phyloP scores from a whole-genome alignment of 2,888 invertebrate genomes.

The Spialia ferax region DNA sequence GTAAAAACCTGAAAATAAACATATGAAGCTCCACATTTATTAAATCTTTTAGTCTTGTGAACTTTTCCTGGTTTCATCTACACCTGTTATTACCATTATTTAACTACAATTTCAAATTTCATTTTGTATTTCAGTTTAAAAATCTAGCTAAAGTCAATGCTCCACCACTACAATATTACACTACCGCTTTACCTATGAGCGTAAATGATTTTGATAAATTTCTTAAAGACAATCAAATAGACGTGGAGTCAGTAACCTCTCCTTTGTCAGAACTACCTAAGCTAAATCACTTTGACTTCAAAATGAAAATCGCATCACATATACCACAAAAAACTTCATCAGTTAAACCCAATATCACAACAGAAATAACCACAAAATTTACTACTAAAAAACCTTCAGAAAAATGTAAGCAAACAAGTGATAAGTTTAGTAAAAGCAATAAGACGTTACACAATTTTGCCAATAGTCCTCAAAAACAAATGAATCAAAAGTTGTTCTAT shows the following conservation, averaged over 20 bases:
- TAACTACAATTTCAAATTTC: not conserved
- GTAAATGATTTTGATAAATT: constrained; percentile 63
- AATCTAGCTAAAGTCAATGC: constrained; percentile 52
- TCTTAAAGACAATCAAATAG: constrained; percentile 61
- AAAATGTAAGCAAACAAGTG: not conserved
- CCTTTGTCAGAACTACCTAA: constrained; percentile 45
- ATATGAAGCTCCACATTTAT: not conserved
- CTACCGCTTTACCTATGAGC: constrained; percentile 70
- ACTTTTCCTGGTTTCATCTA: no score
- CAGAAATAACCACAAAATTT: not conserved
- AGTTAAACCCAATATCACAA: not conserved
- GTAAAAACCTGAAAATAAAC: not conserved
- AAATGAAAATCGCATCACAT: constrained; percentile 27
- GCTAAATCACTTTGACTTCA: constrained; percentile 30
- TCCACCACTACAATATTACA: constrained; percentile 62
- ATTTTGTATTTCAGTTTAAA: constrained; percentile 48
- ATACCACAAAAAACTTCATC: not conserved
- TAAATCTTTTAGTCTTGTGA: no score
- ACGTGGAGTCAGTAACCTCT: constrained; percentile 62
- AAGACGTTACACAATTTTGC: not conserved
- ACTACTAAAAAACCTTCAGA: not conserved
- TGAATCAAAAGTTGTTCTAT: constrained; percentile 2
- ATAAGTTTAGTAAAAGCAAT: constrained; percentile 15
- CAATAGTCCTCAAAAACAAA: not conserved
- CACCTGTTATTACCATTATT: no score